These are phyloP conservation scores for Syngnathus floridae DNA, from an alignment of 2,113 vertebrate species.

Conservation along the genomic window DNA sequence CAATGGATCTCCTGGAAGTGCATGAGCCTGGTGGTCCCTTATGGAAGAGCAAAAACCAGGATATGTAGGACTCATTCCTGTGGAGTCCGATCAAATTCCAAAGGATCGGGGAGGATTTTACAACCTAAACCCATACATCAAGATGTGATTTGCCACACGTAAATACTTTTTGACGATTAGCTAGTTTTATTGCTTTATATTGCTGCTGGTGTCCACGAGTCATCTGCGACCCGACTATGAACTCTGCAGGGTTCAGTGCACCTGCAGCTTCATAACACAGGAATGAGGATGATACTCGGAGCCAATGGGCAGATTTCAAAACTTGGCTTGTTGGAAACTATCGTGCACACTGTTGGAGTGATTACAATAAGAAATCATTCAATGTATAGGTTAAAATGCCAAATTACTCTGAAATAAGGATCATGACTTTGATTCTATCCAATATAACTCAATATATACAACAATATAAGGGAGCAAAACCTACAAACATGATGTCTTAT, in stretches of 20 bases:
- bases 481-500: no score
- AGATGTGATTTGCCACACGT: constrained; percentile 7
- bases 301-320: not conserved
- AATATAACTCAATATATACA: no score
- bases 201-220: constrained; percentile 23
- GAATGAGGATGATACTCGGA: constrained; percentile 2
- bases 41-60: constrained; percentile 10
- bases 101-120: not conserved
- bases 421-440: no score
- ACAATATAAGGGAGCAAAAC: no score
- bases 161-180: constrained; percentile 15
- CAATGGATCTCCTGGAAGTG: constrained; percentile 47
- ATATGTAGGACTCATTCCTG: constrained; percentile 11
- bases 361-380: no score
- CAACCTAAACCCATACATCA: not conserved
- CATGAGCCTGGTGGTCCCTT: constrained; percentile 5
- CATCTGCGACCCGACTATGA: constrained; percentile 50
- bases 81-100: constrained; percentile 14
- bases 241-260: constrained; percentile 35
- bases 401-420: no score
- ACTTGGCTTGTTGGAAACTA: not conserved
- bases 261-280: constrained; percentile 30
- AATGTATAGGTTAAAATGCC: no score
- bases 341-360: no score
- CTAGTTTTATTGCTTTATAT: constrained; percentile 14